Base-by-base conservation (phyloP, 2,888 invertebrate genomes). In the Trissonchulus latispiculum region DNA sequence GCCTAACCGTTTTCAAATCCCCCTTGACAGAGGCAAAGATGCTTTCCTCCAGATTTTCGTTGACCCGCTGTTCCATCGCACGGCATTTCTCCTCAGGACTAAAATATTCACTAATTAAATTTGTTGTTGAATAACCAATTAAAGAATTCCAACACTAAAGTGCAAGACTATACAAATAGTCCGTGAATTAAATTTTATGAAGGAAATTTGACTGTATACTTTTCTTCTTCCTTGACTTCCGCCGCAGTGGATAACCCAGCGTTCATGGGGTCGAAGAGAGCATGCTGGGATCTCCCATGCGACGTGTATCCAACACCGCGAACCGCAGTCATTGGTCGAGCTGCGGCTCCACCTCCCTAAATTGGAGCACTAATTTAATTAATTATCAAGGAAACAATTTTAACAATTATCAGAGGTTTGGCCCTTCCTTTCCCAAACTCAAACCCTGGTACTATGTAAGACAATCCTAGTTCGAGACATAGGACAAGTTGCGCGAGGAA, bases 231-330 rank as follows among this genome's bases (percentile, higher is more conserved):
- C 80, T 89, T 90, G 72, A 88, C 87, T 81, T 90, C 91, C 70
- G 89, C 86, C 3, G 88, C 87, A 69, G 88, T 89, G 74, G 86
- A 87, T 68, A 86, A 83, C 28, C 84, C 84, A 76, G 85, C 85
- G 0, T 91, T 89, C 75, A 93, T 85, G 2, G 91, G 92, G 83
- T 93, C 90, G 80, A 92, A 90, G 28, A 82, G 81, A 66, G 80
- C 81, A 66, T 75, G 84, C 78, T 77, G 80, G 86, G 87, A 77
- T 84, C 87, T 80, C 33, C 85, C 85, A 70, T 88, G 88, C 1
- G 94, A 93, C 1, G 93, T 93, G 84, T 93, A 99, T 0, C 99
- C 99, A 35, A 94, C 96, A 8, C 94, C 96, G 74, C 94, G 88
- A 61, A 97, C 93, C 1, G 97, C 96, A 1, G 99, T 99, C 88